Base-by-base conservation (phyloP, 53 echinoderm and acorn worm species). In the Actinopyga echinites region DNA sequence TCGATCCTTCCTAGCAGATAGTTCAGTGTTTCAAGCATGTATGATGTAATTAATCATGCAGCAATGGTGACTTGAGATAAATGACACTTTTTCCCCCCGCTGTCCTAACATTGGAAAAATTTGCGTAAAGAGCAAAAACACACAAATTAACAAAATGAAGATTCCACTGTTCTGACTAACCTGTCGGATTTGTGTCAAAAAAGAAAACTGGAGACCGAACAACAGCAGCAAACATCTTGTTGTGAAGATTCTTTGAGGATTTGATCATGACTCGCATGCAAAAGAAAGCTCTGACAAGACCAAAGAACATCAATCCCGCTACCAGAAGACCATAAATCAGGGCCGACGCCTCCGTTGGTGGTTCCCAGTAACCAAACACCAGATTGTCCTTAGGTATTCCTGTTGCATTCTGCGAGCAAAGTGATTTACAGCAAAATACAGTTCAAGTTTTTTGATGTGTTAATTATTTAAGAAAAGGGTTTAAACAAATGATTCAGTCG, bases 181-280 rank as follows among this genome's bases (percentile, higher is more conserved):
- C 99, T 52, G 92, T 86, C 9, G 99, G 99, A 30, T 92, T 99
- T 63, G 92, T 92, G 59, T 99, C 99, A 85, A 93, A 99, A 84
- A 99, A 99, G 32, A 90, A 74, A 24, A 92, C 53, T 0, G 99
- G 99, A 11, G 99, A 85, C 13, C 92, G 61, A 30, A 95, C 92
- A 44, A 99, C 87, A 26, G 90, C 80, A 6, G 56, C 83, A 25
- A 97, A 99, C 99, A 97, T 99, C 25, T 77, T 57, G 64, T 92
- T 85, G 61, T 99, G 99, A 38, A 99, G 94, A 57, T 88, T 92
- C 52, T 91, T 88, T 44, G 95, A 86, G 4, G 99, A 86, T 21
- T 57, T 90, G 67, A 99, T 89, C 90, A 92, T 90, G 26, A 99
- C 65, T 1, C 74, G 85, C 83, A 99, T 90, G 38, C 81, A 84